phyloP scores from a whole-genome alignment of 2,888 invertebrate species.

The Spodoptera exigua region DNA sequence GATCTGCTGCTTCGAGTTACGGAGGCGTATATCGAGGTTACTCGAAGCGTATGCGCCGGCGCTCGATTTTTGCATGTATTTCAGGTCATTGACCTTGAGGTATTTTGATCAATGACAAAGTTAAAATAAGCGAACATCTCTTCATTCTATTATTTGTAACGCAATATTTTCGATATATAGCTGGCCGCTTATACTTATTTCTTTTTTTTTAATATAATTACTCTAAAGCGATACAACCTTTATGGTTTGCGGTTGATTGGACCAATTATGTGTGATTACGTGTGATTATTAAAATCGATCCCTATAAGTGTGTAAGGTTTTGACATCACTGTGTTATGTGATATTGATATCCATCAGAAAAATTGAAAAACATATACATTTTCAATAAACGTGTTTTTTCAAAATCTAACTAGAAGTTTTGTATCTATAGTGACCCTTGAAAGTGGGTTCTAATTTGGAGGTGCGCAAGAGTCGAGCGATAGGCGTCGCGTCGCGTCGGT shows the following conservation, averaged over 20 bases:
- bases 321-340: constrained; percentile 48
- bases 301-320: constrained; percentile 37
- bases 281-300: constrained; percentile 41
- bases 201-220: constrained; percentile 50
- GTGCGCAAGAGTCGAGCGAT: constrained; percentile 55
- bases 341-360: constrained; percentile 1
- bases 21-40: constrained; percentile 74
- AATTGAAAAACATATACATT: background rate
- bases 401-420: background rate
- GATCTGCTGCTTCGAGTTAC: constrained; percentile 80
- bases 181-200: constrained; percentile 39
- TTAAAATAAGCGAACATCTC: constrained; percentile 16
- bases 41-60: constrained; percentile 56
- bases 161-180: constrained; percentile 22
- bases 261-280: constrained; percentile 53
- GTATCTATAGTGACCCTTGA: constrained; percentile 10
- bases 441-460: constrained; percentile 79
- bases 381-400: background rate
- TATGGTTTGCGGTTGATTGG: constrained; percentile 53
- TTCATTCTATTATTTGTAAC: constrained; percentile 36
- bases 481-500: constrained; percentile 34
- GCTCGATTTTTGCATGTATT: constrained; percentile 50
- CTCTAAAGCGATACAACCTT: constrained; percentile 57
- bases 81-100: constrained; percentile 51
- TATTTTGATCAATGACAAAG: constrained; percentile 43